Evolutionary conservation across 2,797 vertebrate genomes (phyloP), one percentile per base, ranked within the genome.

Genomic region (Melanotaenia trifasciata): DNA sequence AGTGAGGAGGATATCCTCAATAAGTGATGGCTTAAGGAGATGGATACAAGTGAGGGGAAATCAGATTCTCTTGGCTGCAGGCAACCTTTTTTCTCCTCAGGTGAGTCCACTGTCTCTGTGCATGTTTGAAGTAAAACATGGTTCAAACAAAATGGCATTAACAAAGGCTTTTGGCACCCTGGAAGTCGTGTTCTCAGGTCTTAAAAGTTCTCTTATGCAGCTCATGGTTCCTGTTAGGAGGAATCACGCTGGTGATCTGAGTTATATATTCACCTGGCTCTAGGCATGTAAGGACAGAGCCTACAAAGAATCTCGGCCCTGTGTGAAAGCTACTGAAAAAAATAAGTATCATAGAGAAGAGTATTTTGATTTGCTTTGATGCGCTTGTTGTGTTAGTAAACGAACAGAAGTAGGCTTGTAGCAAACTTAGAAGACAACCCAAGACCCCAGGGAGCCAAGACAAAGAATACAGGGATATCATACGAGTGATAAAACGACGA

Each of bases 71-170:
- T 69, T 58, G 14, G 81, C 80, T 78, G 64, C 82, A 85, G 84
- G 83, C 79, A 63, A 71, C 78, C 80, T 86, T 87, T 90, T 79
- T 84, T 89, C 84, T 85, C 87, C 74, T 78, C 87, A 91, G 91
- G 92, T 93, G 90, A 93, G 87, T 91, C 86, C 68, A 84, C 85
- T 84, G 67, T 80, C 68, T 88, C 63, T 45, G 67, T 64, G 80
- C 43, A 64, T 73, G 74, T 92, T 90, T 90, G 89, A 91, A 90
- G 87, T 88, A 58, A 78, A 84, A 65, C 50, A 60, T 59, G 76
- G 76, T 80, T 89, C 75, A 80, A 87, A 90, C 83, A 82, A 78
- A 75, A 58, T 28, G 54, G 74, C 82, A 81, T 89, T 80, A 92
- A 89, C 84, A 89, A 89, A 90, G 85, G 78, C 57, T 70, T 84